A percentile compares a stretch with the other conserved stretches of the same genome.
Conservation (phyloP, 1,140 invertebrate species). For the Argopecten irradians region DNA sequence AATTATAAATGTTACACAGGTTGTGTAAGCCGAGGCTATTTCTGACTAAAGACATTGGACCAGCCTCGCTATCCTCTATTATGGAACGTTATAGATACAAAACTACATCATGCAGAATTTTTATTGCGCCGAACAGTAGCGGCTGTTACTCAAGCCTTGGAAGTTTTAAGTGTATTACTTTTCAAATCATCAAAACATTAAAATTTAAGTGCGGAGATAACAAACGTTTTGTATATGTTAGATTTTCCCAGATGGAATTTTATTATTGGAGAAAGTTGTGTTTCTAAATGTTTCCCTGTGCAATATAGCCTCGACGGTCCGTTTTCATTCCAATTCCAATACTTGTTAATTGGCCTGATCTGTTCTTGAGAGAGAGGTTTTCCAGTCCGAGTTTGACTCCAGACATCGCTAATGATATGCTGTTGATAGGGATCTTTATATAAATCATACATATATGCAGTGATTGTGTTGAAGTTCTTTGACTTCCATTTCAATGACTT, state of each 20-base stretch:
- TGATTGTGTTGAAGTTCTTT: not conserved
- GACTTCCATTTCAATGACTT: not conserved
- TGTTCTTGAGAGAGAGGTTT: not conserved
- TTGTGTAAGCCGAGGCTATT: not conserved
- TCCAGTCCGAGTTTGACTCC: not conserved
- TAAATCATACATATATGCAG: not conserved
- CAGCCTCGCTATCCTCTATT: not conserved
- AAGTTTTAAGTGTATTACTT: no score
- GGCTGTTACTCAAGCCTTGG: not conserved
- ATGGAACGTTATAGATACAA: not conserved
- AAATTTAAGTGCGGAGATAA: not conserved
- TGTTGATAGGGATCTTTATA: not conserved
- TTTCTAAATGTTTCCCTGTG: not conserved
- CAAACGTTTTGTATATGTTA: not conserved
- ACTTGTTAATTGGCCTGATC: not conserved
- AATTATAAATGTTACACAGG: not conserved
- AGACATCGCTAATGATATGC: not conserved
- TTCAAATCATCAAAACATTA: not conserved
- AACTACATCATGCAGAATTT: not conserved
- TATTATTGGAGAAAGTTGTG: not conserved
- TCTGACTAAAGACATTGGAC: not conserved
- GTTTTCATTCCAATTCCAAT: not conserved
- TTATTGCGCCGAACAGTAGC: not conserved
- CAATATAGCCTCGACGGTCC: not conserved
- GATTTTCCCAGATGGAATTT: not conserved